Base-by-base conservation (phyloP, 2,113 vertebrate species). In the Myocastor coypus region DNA sequence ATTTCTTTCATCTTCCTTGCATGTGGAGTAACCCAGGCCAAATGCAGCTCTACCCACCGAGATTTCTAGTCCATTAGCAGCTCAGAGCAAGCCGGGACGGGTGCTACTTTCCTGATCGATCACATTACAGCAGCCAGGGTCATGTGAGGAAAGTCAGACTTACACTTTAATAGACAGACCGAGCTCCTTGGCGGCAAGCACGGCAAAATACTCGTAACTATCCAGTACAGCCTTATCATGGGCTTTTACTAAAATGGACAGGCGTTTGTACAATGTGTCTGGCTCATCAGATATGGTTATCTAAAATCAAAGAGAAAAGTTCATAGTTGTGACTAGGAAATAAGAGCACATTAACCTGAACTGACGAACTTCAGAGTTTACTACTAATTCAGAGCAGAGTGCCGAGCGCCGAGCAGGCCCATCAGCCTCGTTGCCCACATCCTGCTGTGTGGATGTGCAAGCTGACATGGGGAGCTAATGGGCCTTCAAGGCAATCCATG, bases 131-230 rank as follows among this genome's bases (percentile, higher is more conserved):
- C 69, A 52, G 37, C 50, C 19, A 89, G 32, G 7, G 57, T 81
- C 82, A 82, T 34, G n/a, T 69, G 3, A 90, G 42, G 37, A 95
- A 96, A 34, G 87, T 69, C 8, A 96, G 92, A 99, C 99, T 99
- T 98, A 99, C 99, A 99, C 98, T 96, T 98, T 98, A 96, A 99
- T 34, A 81, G 96, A 98, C 90, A 99, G 98, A 66, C 99, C 99
- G 92, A 99, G 99, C 97, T 99, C 99, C 94, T 99, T 98, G 40
- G 99, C 99, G 83, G 99, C 99, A 97, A 99, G 98, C 40, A 99
- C 98, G 4, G 98, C 99, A 84, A 99, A 99, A 94, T 99, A 99
- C 93, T 99, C 99, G 13, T 99, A 99, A 97, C 99, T 99, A 97
- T 99, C 99, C 98, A 99, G 97, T 37, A 99, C 99, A 3, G 99